phyloP scores from a whole-genome alignment of 2,113 vertebrate genomes.

The Pteruthius melanotis region DNA sequence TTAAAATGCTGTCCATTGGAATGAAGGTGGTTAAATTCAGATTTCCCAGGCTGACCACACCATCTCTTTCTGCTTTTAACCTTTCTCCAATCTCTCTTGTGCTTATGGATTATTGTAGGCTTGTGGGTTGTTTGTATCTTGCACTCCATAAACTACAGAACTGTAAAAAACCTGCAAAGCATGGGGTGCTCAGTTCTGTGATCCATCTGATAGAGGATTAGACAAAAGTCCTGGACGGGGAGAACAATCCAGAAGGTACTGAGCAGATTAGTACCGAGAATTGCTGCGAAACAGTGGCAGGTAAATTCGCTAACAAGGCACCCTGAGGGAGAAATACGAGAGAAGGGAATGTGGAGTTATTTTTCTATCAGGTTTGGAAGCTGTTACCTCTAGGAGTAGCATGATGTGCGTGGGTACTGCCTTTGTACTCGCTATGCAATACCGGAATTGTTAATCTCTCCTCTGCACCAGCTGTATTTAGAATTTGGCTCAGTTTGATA shows the following conservation, averaged over 20 bases:
- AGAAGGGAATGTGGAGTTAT: background rate
- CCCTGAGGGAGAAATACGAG: background rate
- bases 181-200: background rate
- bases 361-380: slow-evolving; percentile 27
- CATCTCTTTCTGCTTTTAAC: background rate
- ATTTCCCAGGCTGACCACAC: background rate
- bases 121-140: background rate
- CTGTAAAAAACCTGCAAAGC: background rate
- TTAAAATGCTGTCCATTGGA: background rate
- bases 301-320: slow-evolving; percentile 7
- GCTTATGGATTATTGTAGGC: background rate
- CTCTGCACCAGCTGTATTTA: background rate
- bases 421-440: background rate
- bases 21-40: background rate
- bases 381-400: background rate
- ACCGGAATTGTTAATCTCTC: background rate
- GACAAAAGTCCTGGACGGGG: background rate
- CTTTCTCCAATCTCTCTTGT: background rate
- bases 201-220: background rate
- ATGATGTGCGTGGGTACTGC: background rate
- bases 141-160: background rate
- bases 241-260: slow-evolving; percentile 24
- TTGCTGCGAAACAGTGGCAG: background rate
- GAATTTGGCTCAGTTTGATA: background rate
- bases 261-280: background rate